phyloP scores from a whole-genome alignment of 2,888 invertebrate species.

The Girardia tigrina region DNA sequence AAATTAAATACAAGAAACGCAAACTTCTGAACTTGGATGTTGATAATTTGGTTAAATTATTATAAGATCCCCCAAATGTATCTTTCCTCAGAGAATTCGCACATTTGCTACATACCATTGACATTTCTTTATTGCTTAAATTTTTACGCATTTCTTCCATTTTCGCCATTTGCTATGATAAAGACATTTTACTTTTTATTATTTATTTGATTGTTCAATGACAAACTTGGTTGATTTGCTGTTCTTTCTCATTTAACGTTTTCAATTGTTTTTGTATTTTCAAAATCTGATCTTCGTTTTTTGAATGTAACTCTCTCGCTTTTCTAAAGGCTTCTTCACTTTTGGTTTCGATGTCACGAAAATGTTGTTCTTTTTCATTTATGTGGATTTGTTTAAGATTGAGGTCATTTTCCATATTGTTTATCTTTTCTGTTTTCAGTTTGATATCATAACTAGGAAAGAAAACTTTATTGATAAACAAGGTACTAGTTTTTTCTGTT shows the following conservation, averaged over 20 bases:
- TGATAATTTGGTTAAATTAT: background rate
- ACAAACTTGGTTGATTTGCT: background rate
- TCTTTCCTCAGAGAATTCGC: background rate
- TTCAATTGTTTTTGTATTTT: slow-evolving; percentile 5
- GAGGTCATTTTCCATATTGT: background rate
- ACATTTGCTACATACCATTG: slow-evolving; percentile 4
- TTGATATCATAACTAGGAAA: background rate
- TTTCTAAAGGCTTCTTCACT: background rate
- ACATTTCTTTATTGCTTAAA: background rate
- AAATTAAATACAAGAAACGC: background rate
- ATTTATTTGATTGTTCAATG: too few relatives aligned
- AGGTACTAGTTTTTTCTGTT: too few relatives aligned
- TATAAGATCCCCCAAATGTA: background rate
- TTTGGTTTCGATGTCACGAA: background rate
- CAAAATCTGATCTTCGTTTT: background rate
- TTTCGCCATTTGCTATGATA: background rate
- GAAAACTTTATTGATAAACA: too few relatives aligned
- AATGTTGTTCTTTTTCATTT: background rate
- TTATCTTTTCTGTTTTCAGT: background rate
- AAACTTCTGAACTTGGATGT: background rate
- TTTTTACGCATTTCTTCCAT: background rate
- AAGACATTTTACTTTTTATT: too few relatives aligned
- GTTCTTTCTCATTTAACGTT: background rate
- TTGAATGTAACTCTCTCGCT: slow-evolving; percentile 3
- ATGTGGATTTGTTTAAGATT: background rate